Percentiles rank a stretch among this genome's conserved stretches.
These are phyloP conservation scores for pig (Sus scrofa) DNA, from an alignment of 2,113 vertebrate genomes.

Conservation along the genomic window T2T-Sscrofa CM000820.6:131391001-131391500, in stretches of 20 bases:
- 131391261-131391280: not conserved
- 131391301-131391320: not conserved
- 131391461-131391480: not conserved
- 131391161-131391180: not conserved
- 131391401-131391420: not conserved
- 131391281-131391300: not conserved
- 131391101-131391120: not conserved
- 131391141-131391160: not conserved
- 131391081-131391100: not conserved
- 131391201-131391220: rapidly evolving
- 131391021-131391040: not conserved
- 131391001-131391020: not conserved
- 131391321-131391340: not conserved
- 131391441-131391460: not conserved
- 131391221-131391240: not conserved
- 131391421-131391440: not conserved
- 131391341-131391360: not conserved
- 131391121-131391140: not conserved
- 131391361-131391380: not conserved
- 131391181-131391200: not conserved
- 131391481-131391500: not conserved
- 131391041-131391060: not conserved
- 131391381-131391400: not conserved
- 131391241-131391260: not conserved
- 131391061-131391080: not conserved